Percentiles rank a stretch among this genome's conserved stretches.
These are phyloP conservation scores for Ramphastos sulfuratus DNA, from an alignment of 2,113 vertebrate species.

Conservation along the genomic window DNA sequence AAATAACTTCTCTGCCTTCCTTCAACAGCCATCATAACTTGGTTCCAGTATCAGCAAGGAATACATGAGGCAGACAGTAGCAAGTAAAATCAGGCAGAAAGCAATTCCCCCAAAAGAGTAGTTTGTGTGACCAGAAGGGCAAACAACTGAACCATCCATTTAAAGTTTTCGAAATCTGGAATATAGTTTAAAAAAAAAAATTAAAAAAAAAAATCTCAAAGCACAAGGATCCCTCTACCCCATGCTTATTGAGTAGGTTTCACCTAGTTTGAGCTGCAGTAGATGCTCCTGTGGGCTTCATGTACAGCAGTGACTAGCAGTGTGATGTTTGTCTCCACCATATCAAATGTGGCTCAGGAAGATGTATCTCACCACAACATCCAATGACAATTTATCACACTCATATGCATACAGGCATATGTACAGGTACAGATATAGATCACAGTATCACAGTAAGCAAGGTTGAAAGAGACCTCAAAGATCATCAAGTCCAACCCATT, in stretches of 20 bases:
- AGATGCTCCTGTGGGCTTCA: not conserved
- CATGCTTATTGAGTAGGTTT: not conserved
- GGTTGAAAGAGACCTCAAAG: no score
- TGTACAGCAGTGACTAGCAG: not conserved
- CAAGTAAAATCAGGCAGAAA: not conserved
- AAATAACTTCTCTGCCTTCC: not conserved
- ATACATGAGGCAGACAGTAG: not conserved
- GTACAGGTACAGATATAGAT: not conserved
- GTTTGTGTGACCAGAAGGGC: not conserved
- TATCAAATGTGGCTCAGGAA: not conserved
- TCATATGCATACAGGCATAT: not conserved
- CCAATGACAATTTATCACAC: not conserved
- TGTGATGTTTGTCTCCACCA: not conserved
- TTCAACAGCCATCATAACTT: not conserved
- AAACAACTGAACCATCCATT: not conserved
- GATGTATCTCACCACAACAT: not conserved
- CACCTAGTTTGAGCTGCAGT: not conserved
- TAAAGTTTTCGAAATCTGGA: not conserved
- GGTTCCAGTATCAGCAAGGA: not conserved
- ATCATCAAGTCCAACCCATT: no score
- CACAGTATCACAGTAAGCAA: no score
- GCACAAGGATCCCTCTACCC: not conserved
- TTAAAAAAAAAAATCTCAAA: not conserved
- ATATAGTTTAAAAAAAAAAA: not conserved
- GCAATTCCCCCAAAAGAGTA: not conserved